These are phyloP conservation scores for Telmatochromis brichardi DNA, from an alignment of 2,113 vertebrate species.

Conservation along the genomic window DNA sequence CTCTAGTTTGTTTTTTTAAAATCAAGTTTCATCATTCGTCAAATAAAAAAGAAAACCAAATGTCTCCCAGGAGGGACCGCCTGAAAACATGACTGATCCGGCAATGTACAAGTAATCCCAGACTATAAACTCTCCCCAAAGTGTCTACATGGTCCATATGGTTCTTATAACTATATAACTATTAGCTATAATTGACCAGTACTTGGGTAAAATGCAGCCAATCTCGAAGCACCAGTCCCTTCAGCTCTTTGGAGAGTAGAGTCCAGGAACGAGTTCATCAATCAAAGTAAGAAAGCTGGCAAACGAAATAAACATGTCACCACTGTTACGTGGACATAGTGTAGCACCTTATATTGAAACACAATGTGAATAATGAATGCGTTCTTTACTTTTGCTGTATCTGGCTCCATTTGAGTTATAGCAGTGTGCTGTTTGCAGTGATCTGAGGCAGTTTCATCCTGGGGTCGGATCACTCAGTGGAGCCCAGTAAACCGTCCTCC, in stretches of 20 bases:
- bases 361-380: conserved; percentile 1
- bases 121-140: not conserved
- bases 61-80: not conserved
- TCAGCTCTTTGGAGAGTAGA: not conserved
- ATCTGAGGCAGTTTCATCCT: not conserved
- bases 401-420: conserved; percentile 4
- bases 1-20: not conserved
- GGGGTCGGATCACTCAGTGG: not conserved
- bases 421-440: not conserved
- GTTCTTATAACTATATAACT: not conserved
- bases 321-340: not conserved
- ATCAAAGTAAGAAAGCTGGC: not conserved
- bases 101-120: not conserved
- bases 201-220: not conserved
- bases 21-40: not conserved
- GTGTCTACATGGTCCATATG: not conserved
- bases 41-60: not conserved
- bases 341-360: not conserved
- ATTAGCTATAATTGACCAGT: not conserved
- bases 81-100: not conserved
- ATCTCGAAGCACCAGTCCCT: not conserved
- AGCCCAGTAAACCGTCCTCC: conserved; percentile 29
- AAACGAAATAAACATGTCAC: conserved; percentile 4
- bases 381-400: not conserved
- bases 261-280: not conserved